These are phyloP conservation scores for Desmophyllum pertusum DNA, from an alignment of 92 coral and sea anemone genomes.

Conservation along the genomic window DNA sequence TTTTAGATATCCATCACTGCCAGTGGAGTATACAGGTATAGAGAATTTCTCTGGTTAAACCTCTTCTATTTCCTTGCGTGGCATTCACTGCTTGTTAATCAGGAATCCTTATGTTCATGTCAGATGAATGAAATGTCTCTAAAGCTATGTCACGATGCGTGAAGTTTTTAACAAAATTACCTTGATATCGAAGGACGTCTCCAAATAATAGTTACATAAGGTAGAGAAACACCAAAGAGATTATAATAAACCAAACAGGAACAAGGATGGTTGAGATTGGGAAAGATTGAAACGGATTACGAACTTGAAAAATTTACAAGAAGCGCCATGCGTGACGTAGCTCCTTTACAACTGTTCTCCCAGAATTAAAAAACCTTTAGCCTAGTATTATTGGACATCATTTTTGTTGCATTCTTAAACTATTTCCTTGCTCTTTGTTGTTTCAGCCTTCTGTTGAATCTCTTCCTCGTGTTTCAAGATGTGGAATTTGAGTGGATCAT, in stretches of 20 bases:
- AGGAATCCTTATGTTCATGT: no score
- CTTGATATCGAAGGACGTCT: no score
- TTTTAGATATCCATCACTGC: conserved; percentile 1
- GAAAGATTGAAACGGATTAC: neutral
- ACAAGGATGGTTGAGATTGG: neutral
- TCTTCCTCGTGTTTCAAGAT: neutral
- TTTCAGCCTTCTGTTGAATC: conserved; percentile 19
- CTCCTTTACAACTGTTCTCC: neutral
- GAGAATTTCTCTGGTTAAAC: neutral
- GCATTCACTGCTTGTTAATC: no score
- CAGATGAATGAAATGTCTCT: no score
- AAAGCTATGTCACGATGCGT: no score
- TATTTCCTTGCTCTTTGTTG: neutral
- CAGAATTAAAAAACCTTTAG: neutral
- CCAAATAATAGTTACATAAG: no score
- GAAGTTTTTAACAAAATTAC: no score
- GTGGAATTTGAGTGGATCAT: neutral
- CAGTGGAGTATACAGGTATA: conserved; percentile 20
- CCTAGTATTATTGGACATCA: no score
- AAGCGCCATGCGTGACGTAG: no score
- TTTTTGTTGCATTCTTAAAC: neutral
- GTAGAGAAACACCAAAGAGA: no score
- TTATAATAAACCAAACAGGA: no score
- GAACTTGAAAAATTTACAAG: neutral
- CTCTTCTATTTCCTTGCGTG: neutral